Evolutionary conservation across 2,113 vertebrate genomes (phyloP), one percentile per base, ranked within the genome.

Genomic region (Sitta europaea): DNA sequence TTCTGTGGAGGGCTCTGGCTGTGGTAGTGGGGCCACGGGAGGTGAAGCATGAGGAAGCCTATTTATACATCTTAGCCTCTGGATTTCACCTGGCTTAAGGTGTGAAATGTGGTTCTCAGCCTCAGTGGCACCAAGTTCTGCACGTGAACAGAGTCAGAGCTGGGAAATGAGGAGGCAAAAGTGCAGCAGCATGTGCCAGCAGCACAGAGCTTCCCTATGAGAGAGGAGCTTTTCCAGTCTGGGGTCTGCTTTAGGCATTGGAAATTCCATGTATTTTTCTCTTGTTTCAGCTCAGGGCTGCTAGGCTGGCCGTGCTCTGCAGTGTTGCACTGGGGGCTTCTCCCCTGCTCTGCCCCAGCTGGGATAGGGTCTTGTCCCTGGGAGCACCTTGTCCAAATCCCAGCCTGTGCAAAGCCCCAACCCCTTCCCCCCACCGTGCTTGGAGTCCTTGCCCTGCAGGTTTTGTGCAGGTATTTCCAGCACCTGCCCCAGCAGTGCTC

Each of bases 341-440:
- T 38, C 12, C n/a, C 35, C 33, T 6, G 4, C 23, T 12, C 8
- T 43, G 3, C 35, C 40, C 47, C 18, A 54, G 61, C 54, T 36
- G 57, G 51, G 35, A 18, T 3, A 19, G 54, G 22, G 19, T 22
- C 25, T 42, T 10, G 35, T 42, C 21, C 70, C 10, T 54, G 19
- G 5, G 20, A 40, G 31, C 23, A 9, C 5, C 0, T 4, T 42
- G 35, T 23, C 38, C 17, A 6, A 55, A 28, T 7, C 42, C 77
- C 20, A 17, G 3, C 2, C 27, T 40, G 10, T 25, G 72, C 55
- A 38, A 28, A 86, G 43, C 16, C 7, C 27, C 7, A 2, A 2
- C 0, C 0, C 3, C 2, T 0, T 0, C 47, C 47, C 23, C 23
- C 48, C 48, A 11, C 50, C 27, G 0, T 33, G 45, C 53, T 38